Conservation (phyloP, 2,113 vertebrate genomes). For the Rhea americana region DNA sequence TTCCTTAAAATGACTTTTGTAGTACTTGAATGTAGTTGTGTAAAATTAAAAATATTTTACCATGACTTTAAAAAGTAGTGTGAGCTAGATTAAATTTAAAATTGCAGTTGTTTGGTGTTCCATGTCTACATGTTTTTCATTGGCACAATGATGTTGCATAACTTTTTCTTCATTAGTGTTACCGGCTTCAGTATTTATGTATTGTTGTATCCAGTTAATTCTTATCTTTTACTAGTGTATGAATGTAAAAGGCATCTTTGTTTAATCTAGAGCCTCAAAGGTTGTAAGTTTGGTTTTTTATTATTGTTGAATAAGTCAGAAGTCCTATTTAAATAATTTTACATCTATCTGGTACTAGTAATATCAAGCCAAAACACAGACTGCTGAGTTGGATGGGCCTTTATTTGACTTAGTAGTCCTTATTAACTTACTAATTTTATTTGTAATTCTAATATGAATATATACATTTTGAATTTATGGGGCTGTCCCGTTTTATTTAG, state of each 20-base stretch:
- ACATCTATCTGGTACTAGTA: not conserved
- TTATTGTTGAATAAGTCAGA: not conserved
- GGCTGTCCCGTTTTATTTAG: not conserved
- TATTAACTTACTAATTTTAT: not conserved
- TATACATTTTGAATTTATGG: not conserved
- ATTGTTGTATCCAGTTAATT: not conserved
- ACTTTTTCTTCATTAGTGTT: not conserved
- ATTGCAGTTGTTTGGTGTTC: not conserved
- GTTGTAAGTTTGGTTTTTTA: not conserved
- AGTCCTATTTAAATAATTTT: not conserved
- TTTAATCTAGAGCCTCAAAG: not conserved
- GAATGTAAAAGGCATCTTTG: not conserved
- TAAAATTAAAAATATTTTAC: not conserved
- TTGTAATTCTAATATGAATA: not conserved
- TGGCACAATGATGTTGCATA: not conserved
- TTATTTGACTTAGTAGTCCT: not conserved
- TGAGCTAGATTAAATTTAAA: not conserved
- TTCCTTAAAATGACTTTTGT: not conserved
- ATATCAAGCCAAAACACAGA: not conserved
- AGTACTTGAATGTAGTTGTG: not conserved
- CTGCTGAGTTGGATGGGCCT: not conserved
- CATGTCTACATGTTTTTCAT: not conserved
- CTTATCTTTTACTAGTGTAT: not conserved
- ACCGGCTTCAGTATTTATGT: fast-evolving
- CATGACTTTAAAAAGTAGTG: not conserved